phyloP scores from a whole-genome alignment of 2,113 vertebrate species.

The Hypanus sabinus region DNA sequence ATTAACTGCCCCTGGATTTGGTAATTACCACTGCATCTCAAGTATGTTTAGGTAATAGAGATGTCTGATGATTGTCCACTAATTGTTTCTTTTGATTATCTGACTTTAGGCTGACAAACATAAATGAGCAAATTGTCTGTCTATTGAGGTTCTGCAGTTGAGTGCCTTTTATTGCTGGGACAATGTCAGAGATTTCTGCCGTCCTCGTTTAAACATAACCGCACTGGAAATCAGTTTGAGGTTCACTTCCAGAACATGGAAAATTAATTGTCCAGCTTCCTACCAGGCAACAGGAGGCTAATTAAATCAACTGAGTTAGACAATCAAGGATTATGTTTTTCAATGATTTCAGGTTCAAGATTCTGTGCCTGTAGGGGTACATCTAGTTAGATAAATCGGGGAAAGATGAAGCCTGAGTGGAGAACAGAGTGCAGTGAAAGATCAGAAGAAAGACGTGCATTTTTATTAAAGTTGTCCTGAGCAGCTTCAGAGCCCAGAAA shows the following conservation, averaged over 20 bases:
- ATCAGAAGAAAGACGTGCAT: neutral
- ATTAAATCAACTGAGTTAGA: neutral
- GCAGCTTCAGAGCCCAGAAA: neutral
- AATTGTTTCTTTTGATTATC: slow-evolving; percentile 6
- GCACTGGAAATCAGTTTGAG: neutral
- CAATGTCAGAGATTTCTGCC: neutral
- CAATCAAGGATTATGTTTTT: neutral
- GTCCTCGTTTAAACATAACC: neutral
- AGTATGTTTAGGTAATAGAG: slow-evolving; percentile 6
- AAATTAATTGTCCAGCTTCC: neutral
- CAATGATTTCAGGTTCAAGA: neutral
- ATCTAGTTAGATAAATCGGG: neutral
- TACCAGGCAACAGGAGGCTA: neutral
- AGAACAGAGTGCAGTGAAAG: neutral
- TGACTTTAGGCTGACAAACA: neutral
- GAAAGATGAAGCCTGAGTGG: neutral
- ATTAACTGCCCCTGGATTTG: neutral
- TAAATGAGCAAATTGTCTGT: neutral
- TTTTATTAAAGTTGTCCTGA: neutral
- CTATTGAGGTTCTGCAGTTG: neutral
- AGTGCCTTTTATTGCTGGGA: neutral
- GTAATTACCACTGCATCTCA: neutral
- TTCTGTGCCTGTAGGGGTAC: neutral
- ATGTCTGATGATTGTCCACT: neutral
- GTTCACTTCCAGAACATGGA: neutral